These are phyloP conservation scores for Leptatherina wallacei DNA, from an alignment of 2,797 vertebrate species.

Conservation along the genomic window DNA sequence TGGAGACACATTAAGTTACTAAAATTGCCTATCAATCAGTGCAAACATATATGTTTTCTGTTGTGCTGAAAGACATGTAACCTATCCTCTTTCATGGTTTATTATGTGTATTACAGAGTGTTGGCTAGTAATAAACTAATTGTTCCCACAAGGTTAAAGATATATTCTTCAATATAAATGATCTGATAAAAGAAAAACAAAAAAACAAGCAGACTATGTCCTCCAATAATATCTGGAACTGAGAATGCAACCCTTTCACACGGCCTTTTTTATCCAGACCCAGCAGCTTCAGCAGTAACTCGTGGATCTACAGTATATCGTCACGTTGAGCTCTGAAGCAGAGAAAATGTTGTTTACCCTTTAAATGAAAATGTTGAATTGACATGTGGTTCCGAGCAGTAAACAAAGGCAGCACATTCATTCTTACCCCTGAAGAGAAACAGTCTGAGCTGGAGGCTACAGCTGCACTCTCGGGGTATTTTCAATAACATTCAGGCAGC, in stretches of 20 bases:
- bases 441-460: conserved; percentile 52
- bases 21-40: conserved; percentile 3
- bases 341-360: conserved; percentile 27
- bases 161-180: too few relatives aligned
- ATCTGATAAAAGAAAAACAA: not conserved
- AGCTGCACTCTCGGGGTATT: conserved; percentile 58
- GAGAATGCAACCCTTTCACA: not conserved
- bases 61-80: not conserved
- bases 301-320: not conserved
- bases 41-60: not conserved
- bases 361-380: conserved; percentile 22
- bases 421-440: conserved; percentile 47
- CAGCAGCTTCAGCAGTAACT: not conserved
- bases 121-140: not conserved
- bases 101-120: not conserved
- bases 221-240: not conserved
- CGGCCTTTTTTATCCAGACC: not conserved
- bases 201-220: not conserved
- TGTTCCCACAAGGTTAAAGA: not conserved
- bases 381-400: conserved; percentile 43
- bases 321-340: not conserved
- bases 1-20: not conserved
- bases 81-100: not conserved
- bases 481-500: conserved; percentile 57
- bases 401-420: conserved; percentile 49